Base-by-base conservation (phyloP, 2,113 vertebrate species). In the Mesembrinibis cayennensis region DNA sequence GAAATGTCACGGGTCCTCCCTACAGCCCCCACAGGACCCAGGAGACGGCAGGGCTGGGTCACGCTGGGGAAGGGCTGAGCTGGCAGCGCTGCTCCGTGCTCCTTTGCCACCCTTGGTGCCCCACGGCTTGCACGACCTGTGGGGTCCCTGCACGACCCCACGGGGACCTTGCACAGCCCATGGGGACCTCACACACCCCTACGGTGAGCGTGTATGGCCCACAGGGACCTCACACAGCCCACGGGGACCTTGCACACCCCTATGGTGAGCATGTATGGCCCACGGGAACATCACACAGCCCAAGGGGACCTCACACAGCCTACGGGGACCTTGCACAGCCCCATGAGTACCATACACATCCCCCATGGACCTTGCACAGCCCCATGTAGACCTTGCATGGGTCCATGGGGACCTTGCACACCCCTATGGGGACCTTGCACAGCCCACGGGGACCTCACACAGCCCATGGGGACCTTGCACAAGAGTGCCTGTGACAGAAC, bases 11-110 rank as follows among this genome's bases (percentile, higher is more conserved):
- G 4, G 36, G 40, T 14, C 13, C 10, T 18, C 32, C 74, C 44
- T 10, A 1, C 0, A 1, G 1, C 8, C 6, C 1, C 8, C 49
- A 4, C 0, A 4, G 55, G n/a, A 17, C 50, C 50, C 16, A 1
- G 9, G 47, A 2, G 6, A 22, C 8, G 0, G 58, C 29, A 0
- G 42, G 50, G 11, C 47, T 50, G 67, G 26, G 40, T 19, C 7
- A 9, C 0, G 0, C 13, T 3, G 16, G 44, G 44, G 15, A 38
- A 25, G 13, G 69, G 52, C 55, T 50, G 55, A 49, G 80, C 58
- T 88, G 87, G 63, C 1, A 4, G 29, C 7, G 0, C 23, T 5
- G 20, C 36, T 13, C 52, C 1, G 1, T 27, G 56, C 13, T 50
- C n/a, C 72, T 26, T 13, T 0, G 5, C n/a, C 50, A 23, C 3